Conservation (phyloP, 2,888 invertebrate genomes). For the Fragum fragum region DNA sequence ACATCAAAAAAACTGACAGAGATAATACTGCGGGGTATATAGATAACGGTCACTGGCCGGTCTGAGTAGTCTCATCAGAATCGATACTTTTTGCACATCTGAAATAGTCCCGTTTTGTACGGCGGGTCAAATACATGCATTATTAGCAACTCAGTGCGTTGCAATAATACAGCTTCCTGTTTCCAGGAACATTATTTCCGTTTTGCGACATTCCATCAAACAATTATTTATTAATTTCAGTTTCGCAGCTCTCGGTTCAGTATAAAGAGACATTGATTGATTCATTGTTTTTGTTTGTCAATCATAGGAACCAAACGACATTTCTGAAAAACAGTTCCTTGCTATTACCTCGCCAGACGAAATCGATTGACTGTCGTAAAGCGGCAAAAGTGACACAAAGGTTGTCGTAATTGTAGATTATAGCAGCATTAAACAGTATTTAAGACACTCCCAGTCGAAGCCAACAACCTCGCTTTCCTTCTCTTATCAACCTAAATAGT, state of each 20-base stretch:
- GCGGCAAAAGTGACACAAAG: background rate
- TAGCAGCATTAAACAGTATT: background rate
- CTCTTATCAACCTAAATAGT: too few relatives aligned
- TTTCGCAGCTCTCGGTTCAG: background rate
- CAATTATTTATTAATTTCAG: background rate
- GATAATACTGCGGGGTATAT: too few relatives aligned
- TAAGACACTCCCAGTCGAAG: background rate
- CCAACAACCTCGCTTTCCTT: too few relatives aligned
- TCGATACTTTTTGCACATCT: too few relatives aligned
- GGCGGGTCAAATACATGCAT: too few relatives aligned
- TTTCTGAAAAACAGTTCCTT: background rate
- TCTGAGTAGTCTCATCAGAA: too few relatives aligned
- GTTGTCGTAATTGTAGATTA: background rate
- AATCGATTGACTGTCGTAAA: background rate
- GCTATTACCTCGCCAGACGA: background rate
- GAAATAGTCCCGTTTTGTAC: too few relatives aligned
- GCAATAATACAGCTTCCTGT: background rate
- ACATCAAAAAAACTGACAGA: too few relatives aligned
- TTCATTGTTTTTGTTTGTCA: slow-evolving; percentile 3
- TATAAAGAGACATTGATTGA: background rate
- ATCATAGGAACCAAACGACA: background rate
- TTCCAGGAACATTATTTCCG: background rate
- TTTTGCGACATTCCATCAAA: background rate
- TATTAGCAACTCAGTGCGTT: background rate
- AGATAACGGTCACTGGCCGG: too few relatives aligned